Evolutionary conservation across 2,113 vertebrate genomes (phyloP), one percentile per base, ranked within the genome.

Genomic region (Pelecanus crispus): DNA sequence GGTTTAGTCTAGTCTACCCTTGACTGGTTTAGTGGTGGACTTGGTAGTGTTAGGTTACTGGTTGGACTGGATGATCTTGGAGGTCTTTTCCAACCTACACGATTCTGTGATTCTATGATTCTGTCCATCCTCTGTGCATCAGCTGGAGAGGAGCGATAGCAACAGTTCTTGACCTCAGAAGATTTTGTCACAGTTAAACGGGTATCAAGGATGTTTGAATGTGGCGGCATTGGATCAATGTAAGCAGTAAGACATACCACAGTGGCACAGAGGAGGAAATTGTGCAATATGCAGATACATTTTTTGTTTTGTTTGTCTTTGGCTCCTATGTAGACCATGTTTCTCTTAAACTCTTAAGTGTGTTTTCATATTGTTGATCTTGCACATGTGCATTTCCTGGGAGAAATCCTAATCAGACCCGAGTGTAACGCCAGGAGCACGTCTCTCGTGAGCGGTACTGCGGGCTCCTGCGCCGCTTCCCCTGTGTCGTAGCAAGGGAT

Each of bases 401-500:
- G 58, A 73, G 62, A 62, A 80, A 42, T 26, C 70, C 68, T 74
- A 61, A 71, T 18, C 32, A 75, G 56, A n/a, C 36, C 59, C 6
- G 8, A 38, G 9, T 14, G 13, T 70, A 34, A 80, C 2, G 2
- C 45, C 36, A 40, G 77, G 42, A 75, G 52, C 49, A 10, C 0
- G 0, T 74, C 47, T 81, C 47, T 40, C 31, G 80, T 42, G 40
- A 42, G 59, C 1, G 2, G 50, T 70, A 24, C 65, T 50, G 25
- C 52, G 32, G 56, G 40, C 31, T 86, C n/a, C 45, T 0, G 0
- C 40, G 19, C 63, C 6, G 1, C 50, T 31, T 67, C 26, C 40
- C 4, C 0, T 0, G 1, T 47, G 24, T 19, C 3, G 1, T 31
- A 32, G 59, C 63, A 26, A 67, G 59, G 67, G 67, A 61, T 80